Evolutionary conservation across 1,140 invertebrate species (phyloP).

Genomic region (Zaprionus ghesquierei): DNA sequence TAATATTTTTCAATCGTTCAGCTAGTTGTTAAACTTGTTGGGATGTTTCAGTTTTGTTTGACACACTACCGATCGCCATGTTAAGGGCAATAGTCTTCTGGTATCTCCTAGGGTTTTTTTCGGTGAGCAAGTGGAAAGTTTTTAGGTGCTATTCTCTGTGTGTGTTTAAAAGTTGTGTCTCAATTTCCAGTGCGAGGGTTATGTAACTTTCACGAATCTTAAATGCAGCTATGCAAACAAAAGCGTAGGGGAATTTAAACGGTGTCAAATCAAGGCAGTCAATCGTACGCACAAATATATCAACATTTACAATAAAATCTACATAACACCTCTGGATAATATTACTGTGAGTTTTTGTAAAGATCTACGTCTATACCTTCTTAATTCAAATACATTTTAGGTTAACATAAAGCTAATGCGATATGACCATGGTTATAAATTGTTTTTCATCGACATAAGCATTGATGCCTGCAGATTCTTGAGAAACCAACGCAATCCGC

Average conservation of each 20-base stretch:
- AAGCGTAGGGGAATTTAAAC: not conserved
- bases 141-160: not conserved
- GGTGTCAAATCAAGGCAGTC: constrained; percentile 41
- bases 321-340: constrained; percentile 3
- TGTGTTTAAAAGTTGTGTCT: not conserved
- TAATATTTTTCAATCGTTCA: no score
- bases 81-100: no score
- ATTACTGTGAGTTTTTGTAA: not conserved
- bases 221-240: constrained; percentile 20
- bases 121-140: not conserved
- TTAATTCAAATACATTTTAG: not conserved
- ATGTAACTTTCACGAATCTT: constrained; percentile 37
- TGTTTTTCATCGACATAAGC: constrained; percentile 7
- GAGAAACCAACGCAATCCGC: not conserved
- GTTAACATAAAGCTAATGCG: constrained; percentile 18
- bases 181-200: not conserved
- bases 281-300: constrained; percentile 34
- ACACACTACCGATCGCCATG: no score
- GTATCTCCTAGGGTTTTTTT: not conserved
- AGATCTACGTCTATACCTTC: not conserved
- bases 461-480: constrained; percentile 25
- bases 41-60: no score
- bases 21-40: not conserved
- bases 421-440: constrained; percentile 26
- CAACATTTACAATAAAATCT: not conserved